phyloP scores from a whole-genome alignment of 2,113 vertebrate species.

The Scolopax mira region DNA sequence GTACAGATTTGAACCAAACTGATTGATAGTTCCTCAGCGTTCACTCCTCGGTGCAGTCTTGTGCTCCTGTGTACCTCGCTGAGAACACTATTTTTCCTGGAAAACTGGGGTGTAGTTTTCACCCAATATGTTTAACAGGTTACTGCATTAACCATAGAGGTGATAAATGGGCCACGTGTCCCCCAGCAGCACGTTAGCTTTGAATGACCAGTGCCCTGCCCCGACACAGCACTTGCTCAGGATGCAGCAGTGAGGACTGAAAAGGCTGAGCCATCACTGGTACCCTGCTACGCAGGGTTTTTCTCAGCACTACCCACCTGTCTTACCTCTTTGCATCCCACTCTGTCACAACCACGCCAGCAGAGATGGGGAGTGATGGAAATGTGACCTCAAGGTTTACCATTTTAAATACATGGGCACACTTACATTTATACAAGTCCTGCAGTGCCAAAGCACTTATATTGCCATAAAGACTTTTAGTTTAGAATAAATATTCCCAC shows the following conservation, averaged over 20 bases:
- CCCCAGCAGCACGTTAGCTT: accelerated
- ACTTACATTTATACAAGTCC: not conserved
- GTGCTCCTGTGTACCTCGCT: not conserved
- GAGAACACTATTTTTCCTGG: not conserved
- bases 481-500: not conserved
- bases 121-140: not conserved
- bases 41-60: not conserved
- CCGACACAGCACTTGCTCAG: not conserved
- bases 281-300: accelerated
- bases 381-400: not conserved
- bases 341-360: not conserved
- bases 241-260: not conserved
- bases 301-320: not conserved
- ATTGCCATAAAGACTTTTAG: not conserved
- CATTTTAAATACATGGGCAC: not conserved
- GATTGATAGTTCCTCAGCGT: not conserved
- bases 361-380: not conserved
- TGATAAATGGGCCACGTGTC: not conserved
- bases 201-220: not conserved
- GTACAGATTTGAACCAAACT: not conserved
- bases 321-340: not conserved
- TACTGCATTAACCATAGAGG: not conserved
- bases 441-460: not conserved
- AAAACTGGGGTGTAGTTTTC: not conserved
- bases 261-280: not conserved